These are phyloP conservation scores for Poeciliopsis gracilis DNA, from an alignment of 2,797 vertebrate genomes.

Conservation along the genomic window DNA sequence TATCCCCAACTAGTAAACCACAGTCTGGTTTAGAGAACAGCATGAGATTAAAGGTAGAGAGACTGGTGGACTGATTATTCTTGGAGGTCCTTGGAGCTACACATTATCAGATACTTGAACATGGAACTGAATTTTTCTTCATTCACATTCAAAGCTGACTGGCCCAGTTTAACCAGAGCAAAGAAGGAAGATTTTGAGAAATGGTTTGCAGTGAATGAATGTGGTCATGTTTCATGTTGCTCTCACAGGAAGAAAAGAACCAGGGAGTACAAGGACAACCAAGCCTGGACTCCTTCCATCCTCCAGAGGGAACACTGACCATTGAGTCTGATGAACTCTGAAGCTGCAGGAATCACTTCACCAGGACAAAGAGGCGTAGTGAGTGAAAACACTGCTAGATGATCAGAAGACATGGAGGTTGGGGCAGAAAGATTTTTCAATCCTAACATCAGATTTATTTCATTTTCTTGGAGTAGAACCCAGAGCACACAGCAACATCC, in stretches of 20 bases:
- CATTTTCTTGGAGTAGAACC: neutral
- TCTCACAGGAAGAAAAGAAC: slow-evolving; percentile 46
- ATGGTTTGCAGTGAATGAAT: slow-evolving; percentile 30
- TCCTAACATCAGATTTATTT: neutral
- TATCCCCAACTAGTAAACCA: too few species aligned
- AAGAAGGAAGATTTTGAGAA: slow-evolving; percentile 18
- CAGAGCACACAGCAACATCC: neutral
- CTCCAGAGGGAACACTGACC: slow-evolving; percentile 22
- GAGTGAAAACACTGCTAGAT: neutral
- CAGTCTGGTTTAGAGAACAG: too few species aligned
- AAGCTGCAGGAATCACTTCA: slow-evolving; percentile 3
- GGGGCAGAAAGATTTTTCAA: too few species aligned
- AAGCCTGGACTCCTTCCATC: slow-evolving; percentile 41
- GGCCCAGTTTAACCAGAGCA: slow-evolving; percentile 37
- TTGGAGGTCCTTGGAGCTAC: too few species aligned
- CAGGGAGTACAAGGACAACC: slow-evolving; percentile 22
- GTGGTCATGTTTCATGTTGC: slow-evolving; percentile 44
- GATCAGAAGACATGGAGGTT: too few species aligned
- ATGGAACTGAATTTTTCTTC: slow-evolving; percentile 10
- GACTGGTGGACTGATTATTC: too few species aligned
- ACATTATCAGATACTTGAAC: slow-evolving; percentile 11
- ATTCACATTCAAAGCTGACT: slow-evolving; percentile 18
- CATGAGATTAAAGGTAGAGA: too few species aligned
- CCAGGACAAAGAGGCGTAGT: slow-evolving; percentile 1
- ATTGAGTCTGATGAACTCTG: neutral